Evolutionary conservation across 2,888 invertebrate species (phyloP), one percentile per base, ranked within the genome.

Genomic region (Agrilus cyanescens): DNA sequence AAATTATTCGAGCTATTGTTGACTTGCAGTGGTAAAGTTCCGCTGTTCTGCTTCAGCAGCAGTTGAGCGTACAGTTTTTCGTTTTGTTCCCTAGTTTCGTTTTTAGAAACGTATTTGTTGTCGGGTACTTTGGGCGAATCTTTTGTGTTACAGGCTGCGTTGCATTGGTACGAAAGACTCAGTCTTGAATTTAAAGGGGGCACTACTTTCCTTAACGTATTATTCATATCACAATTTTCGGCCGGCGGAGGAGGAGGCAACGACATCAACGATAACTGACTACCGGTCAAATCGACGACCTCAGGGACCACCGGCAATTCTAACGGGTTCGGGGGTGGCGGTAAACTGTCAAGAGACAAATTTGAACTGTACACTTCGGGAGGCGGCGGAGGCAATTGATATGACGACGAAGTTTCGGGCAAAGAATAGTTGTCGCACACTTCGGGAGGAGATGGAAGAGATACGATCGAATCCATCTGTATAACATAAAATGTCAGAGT

Each of bases 321-420:
- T 40, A 66, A 68, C 4, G 80, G 80, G 32, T 81, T 80, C 37
- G 75, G 83, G 1, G 86, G 87, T 12, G 85, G 86, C 0, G 85
- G 85, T 45, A 86, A 64, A n/a, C 85, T 85, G 53, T 87, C 86
- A 32, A 86, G 63, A 16, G 86, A 86, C 10, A 85, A 67, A 12
- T 82, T 85, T 1, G 85, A 85, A 40, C 82, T 76, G 59, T 85
- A 81, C 71, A 86, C 76, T 53, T 80, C 80, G 2, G 76, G 74
- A 1, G 85, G 84, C 1, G 85, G 85, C 2, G 84, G 83, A 1
- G 83, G 84, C 13, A 80, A 67, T 2, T 81, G 78, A 47, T 64
- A 64, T 12, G 60, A 59, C 10, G 74, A 63, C 8, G 73, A 72
- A 40, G 74, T 73, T 51, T 45, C 42, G 47, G 52, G 37, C 41